A percentile compares a stretch with the other conserved stretches of the same genome.
Conservation (phyloP, 2,797 vertebrate species). For the Enteromius unitaeniatus region DNA sequence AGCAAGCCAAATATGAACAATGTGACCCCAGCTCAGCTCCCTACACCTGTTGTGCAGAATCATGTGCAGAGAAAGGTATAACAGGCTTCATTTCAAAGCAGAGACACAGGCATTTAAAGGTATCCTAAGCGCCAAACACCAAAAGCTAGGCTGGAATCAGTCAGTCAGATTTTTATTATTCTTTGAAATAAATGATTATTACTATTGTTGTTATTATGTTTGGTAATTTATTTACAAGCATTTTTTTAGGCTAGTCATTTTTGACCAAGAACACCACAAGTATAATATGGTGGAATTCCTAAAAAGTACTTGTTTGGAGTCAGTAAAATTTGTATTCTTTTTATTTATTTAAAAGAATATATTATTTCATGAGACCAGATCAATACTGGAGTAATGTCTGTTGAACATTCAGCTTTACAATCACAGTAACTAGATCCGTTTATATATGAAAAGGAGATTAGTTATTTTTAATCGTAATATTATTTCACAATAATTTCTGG, state of each 20-base stretch:
- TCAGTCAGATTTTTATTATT: neutral
- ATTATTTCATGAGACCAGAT: neutral
- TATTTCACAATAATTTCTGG: neutral
- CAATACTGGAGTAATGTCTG: neutral
- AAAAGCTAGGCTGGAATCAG: neutral
- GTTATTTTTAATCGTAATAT: neutral
- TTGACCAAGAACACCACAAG: neutral
- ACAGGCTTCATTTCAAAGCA: conserved; percentile 56
- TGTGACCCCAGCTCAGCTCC: conserved; percentile 69
- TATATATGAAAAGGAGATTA: neutral
- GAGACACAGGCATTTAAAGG: conserved; percentile 21
- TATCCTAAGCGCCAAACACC: neutral
- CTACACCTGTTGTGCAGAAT: conserved; percentile 79
- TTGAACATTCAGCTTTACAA: too few relatives aligned
- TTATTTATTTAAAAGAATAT: neutral
- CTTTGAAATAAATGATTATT: neutral
- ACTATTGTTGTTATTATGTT: too few relatives aligned
- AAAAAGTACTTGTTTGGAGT: neutral
- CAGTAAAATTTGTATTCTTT: neutral
- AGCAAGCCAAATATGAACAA: conserved; percentile 81
- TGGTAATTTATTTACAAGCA: neutral
- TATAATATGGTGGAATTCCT: neutral
- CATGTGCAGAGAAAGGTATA: conserved; percentile 60
- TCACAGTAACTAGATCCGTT: neutral
- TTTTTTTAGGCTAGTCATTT: neutral